Evolutionary conservation across 1,140 invertebrate genomes (phyloP).

Genomic region (Brachionus paranguensis): DNA sequence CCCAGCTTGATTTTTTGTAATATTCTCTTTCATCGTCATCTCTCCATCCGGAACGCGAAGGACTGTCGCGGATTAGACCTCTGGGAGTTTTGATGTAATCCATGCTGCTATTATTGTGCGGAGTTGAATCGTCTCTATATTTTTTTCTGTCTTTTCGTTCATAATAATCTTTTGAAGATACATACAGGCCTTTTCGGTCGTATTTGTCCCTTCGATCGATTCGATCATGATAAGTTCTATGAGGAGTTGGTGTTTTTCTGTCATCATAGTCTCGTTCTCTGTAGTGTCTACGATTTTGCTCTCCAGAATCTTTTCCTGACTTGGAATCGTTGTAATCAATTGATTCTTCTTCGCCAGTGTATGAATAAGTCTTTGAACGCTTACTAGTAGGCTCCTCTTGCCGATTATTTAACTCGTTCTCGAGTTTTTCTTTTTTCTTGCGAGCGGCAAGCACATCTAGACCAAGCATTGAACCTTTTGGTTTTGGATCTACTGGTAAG

Average conservation of each 20-base stretch:
- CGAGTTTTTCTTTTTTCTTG: constrained; percentile 29
- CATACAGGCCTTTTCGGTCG: constrained; percentile 10
- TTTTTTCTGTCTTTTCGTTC: background rate
- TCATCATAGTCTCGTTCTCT: constrained; percentile 5
- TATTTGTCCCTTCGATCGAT: background rate
- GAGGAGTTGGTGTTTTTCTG: constrained; percentile 22
- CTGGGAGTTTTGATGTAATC: constrained; percentile 11
- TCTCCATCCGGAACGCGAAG: background rate
- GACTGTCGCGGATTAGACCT: background rate
- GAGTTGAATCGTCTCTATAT: background rate
- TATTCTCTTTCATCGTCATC: background rate
- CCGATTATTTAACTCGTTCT: background rate
- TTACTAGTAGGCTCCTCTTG: constrained; percentile 7
- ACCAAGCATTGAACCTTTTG: background rate
- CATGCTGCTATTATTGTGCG: background rate
- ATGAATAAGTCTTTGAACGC: background rate
- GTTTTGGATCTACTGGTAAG: constrained; percentile 2
- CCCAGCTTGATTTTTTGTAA: constrained; percentile 15
- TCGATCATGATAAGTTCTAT: constrained; percentile 1
- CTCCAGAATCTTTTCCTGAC: background rate
- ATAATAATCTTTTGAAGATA: constrained; percentile 1
- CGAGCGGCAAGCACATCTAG: constrained; percentile 14
- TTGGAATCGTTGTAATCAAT: background rate
- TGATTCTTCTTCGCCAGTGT: constrained; percentile 3
- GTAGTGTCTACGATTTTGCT: background rate